These are phyloP conservation scores for Syngnathus scovelli DNA, from an alignment of 2,113 vertebrate genomes.

Conservation along the genomic window DNA sequence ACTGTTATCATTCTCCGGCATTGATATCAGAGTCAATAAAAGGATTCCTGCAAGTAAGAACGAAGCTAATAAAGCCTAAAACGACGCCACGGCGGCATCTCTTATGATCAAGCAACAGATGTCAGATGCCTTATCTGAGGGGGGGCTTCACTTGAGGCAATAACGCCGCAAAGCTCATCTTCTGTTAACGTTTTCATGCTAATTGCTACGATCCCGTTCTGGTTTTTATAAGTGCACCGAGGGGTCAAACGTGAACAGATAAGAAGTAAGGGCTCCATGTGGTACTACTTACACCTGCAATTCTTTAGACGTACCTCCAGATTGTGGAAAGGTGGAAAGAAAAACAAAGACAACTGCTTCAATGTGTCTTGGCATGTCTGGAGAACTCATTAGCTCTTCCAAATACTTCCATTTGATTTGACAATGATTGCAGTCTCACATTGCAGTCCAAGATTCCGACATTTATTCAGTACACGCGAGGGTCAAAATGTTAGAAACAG, in stretches of 20 bases:
- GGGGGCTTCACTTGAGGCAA: conserved; percentile 38
- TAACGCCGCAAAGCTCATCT: conserved; percentile 46
- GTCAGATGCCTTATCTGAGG: conserved; percentile 48
- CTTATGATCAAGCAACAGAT: conserved; percentile 51
- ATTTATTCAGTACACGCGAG: background rate
- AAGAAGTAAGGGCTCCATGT: conserved; percentile 13
- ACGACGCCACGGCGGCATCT: conserved; percentile 33
- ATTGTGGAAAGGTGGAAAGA: background rate
- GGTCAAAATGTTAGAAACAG: background rate
- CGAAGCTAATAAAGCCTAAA: conserved; percentile 23
- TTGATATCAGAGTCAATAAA: conserved; percentile 10
- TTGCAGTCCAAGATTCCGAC: background rate
- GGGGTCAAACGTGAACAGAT: conserved; percentile 21
- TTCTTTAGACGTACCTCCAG: background rate
- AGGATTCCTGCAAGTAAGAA: conserved; percentile 13
- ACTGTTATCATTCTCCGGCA: background rate
- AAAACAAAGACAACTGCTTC: background rate
- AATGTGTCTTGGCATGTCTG: background rate
- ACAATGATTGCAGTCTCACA: background rate
- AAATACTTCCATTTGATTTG: background rate
- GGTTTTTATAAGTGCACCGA: conserved; percentile 37
- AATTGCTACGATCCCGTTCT: conserved; percentile 25
- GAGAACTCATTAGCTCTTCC: background rate
- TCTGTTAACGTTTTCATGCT: conserved; percentile 45
- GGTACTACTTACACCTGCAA: conserved; percentile 11